Percentiles rank a stretch among this genome's conserved stretches.
Evolutionary conservation across 2,113 vertebrate species (phyloP).

Genomic region (Naja naja): DNA sequence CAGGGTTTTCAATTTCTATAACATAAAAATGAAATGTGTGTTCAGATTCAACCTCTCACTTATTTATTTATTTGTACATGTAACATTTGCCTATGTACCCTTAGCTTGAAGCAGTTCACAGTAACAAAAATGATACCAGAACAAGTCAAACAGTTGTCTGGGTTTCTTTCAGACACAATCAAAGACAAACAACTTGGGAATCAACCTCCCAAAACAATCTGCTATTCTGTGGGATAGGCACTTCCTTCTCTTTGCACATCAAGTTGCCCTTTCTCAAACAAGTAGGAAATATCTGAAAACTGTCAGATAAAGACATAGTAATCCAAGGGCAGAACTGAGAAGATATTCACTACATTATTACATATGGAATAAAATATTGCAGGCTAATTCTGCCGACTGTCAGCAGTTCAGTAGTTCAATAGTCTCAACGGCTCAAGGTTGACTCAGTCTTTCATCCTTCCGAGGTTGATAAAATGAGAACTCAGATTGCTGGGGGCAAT

Average conservation of each 20-base stretch:
- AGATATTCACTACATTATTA: background rate
- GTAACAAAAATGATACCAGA: background rate
- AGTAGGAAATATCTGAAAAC: background rate
- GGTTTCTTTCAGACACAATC: background rate
- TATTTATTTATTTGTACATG: background rate
- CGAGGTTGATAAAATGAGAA: too few species aligned
- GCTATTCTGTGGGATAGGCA: background rate
- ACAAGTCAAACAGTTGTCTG: background rate
- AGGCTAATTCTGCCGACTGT: too few species aligned
- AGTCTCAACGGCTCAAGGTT: too few species aligned
- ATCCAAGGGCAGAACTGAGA: background rate
- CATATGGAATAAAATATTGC: too few species aligned
- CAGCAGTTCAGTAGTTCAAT: too few species aligned
- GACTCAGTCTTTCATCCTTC: too few species aligned
- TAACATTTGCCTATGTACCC: background rate
- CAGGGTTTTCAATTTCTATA: constrained; percentile 86
- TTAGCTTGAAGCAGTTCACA: background rate
- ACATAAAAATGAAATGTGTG: constrained; percentile 40
- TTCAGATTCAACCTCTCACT: background rate
- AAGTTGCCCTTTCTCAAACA: background rate
- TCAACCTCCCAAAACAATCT: background rate
- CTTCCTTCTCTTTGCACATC: background rate
- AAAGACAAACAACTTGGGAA: background rate
- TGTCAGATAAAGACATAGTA: background rate
- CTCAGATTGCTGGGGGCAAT: too few species aligned